Percentiles rank a stretch among this genome's conserved stretches.
Conservation (phyloP, 2,888 invertebrate genomes). For the Limulus polyphemus region DNA sequence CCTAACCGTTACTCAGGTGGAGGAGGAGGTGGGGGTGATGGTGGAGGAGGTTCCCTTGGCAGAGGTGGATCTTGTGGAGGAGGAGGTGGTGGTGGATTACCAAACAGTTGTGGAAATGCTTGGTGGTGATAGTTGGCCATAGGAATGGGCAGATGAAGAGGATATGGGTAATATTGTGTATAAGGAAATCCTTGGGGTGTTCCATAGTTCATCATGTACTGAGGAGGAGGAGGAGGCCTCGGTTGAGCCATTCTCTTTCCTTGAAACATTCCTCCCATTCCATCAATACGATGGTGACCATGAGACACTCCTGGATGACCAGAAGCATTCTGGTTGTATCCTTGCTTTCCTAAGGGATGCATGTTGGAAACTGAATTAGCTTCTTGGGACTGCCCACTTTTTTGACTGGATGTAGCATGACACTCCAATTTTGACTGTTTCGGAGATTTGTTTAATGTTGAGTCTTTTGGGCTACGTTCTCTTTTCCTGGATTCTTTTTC, state of each 20-base stretch:
- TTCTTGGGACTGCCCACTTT: not conserved
- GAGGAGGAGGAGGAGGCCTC: conserved; percentile 7
- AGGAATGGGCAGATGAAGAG: not conserved
- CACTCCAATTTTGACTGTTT: not conserved
- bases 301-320: not conserved
- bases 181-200: not conserved
- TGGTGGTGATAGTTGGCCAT: not conserved
- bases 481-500: conserved; percentile 12
- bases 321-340: not conserved
- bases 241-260: conserved; percentile 1
- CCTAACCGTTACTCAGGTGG: not conserved
- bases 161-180: not conserved
- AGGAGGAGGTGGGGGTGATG: conserved; percentile 1
- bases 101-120: not conserved
- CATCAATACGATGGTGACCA: not conserved
- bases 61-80: not conserved
- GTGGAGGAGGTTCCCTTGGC: not conserved
- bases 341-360: not conserved
- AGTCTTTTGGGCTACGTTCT: conserved; percentile 5
- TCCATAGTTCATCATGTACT: not conserved
- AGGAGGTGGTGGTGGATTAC: not conserved
- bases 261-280: not conserved
- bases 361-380: not conserved
- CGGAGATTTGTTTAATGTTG: not conserved
- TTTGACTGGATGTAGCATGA: not conserved